Percentiles rank a stretch among this genome's conserved stretches.
Evolutionary conservation across 2,888 invertebrate species (phyloP).

Genomic region (Synanthedon andrenaeformis): DNA sequence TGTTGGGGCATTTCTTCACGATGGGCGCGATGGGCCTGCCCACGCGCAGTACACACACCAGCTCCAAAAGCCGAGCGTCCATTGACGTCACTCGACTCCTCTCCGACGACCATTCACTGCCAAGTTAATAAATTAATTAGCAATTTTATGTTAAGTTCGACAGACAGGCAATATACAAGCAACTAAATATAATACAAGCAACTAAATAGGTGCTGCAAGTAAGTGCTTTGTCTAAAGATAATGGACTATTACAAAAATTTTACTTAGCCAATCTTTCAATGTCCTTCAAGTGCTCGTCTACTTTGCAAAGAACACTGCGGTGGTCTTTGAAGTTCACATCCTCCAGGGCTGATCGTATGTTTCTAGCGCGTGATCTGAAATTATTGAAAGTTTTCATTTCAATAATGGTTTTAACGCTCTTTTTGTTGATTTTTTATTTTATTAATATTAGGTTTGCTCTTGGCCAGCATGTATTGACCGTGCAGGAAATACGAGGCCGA

Average conservation of each 20-base stretch:
- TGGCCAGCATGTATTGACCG: too few species aligned
- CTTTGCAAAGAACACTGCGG: conserved; percentile 18
- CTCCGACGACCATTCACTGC: conserved; percentile 42
- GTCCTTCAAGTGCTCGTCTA: conserved; percentile 31
- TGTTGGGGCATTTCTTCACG: conserved; percentile 23
- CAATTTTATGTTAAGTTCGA: too few species aligned
- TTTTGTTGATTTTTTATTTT: too few species aligned
- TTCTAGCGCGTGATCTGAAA: conserved; percentile 14
- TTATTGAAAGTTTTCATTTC: too few species aligned
- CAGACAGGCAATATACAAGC: too few species aligned
- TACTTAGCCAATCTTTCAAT: conserved; percentile 34
- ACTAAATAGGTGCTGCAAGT: too few species aligned
- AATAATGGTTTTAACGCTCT: too few species aligned
- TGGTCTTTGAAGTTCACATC: conserved; percentile 23
- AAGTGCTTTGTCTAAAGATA: too few species aligned
- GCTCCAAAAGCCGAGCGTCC: conserved; percentile 33
- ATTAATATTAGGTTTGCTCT: too few species aligned
- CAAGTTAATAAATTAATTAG: neutral
- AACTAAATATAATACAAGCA: too few species aligned
- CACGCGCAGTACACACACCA: conserved; percentile 30
- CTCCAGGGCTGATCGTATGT: conserved; percentile 23
- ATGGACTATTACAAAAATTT: conserved; percentile 5
- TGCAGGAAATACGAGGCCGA: too few species aligned
- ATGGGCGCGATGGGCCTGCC: conserved; percentile 30
- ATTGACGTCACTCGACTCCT: conserved; percentile 21